phyloP scores from a whole-genome alignment of 2,888 invertebrate species.

The Aphodius sticticus region DNA sequence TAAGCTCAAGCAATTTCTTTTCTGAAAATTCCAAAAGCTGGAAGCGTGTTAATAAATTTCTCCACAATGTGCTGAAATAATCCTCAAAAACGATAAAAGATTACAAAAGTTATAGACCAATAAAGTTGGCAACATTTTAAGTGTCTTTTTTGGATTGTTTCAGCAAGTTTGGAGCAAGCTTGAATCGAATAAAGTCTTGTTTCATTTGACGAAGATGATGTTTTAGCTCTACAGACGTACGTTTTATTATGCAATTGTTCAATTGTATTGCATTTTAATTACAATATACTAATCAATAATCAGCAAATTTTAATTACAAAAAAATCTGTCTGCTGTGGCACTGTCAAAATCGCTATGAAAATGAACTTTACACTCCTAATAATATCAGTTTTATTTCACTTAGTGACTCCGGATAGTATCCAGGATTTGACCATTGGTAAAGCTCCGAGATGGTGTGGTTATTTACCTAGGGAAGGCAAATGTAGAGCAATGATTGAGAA shows the following conservation, averaged over 20 bases:
- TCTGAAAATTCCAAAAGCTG: no score
- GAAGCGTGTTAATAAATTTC: no score
- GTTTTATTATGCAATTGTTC: neutral
- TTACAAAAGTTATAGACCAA: no score
- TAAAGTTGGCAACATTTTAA: no score
- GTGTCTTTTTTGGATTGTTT: no score
- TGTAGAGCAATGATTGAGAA: conserved; percentile 54
- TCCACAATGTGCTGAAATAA: no score
- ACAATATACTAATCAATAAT: neutral
- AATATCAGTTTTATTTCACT: neutral
- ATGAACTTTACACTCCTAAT: neutral
- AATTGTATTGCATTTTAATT: neutral
- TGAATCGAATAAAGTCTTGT: no score
- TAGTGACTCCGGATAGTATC: neutral
- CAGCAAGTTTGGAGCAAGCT: no score
- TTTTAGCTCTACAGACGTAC: neutral
- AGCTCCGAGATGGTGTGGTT: neutral
- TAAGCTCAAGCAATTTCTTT: no score
- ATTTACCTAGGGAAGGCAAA: conserved; percentile 30
- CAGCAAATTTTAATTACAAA: neutral
- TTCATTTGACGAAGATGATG: no score
- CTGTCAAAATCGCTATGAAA: neutral
- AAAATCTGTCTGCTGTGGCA: neutral
- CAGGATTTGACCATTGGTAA: neutral
- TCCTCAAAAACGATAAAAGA: no score